Evolutionary conservation across 2,797 vertebrate genomes (phyloP), one percentile per base, ranked within the genome.

Genomic region (Discoglossus pictus): DNA sequence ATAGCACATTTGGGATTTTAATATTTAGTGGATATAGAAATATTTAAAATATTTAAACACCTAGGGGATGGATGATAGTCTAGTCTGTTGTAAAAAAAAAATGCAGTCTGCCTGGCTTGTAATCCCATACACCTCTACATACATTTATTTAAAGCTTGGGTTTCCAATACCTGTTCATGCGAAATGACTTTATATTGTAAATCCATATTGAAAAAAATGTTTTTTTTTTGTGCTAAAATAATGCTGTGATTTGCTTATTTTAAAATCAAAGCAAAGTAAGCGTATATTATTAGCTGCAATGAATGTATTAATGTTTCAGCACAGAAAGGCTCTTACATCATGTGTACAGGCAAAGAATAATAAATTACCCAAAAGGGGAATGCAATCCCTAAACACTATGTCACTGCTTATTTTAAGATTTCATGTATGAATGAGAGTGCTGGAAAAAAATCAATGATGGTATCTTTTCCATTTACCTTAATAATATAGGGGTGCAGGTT

Each of bases 301-400:
- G 60, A 40, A 25, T 61, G 43, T 62, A 62, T 69, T 58, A 46
- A 51, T 61, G 66, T 34, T 52, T 15, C 27, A 34, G 17, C 46
- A 53, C 50, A 54, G 52, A 35, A 61, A 58, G 60, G 58, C 42
- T n/a, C n/a, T 70, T 55, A 70, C 67, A 70, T 70, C 67, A 70
- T 62, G 48, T 70, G 51, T 70, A 35, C 60, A 62, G 67, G 35
- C 51, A 62, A 35, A 39, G 51, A 54, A 70, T 50, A 63, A 55
- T 55, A 68, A 68, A 55, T 65, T 34, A 46, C 42, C 8, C 16
- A 46, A 42, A 46, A 54, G 53, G 50, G 59, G 31, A 62, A 63
- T 47, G 34, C 63, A 70, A 63, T 70, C 67, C 67, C 67, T 25
- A 39, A 68, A 68, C 58, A 54, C 36, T 61, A 61, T 69, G 66